Evolutionary conservation across 2,113 vertebrate genomes (phyloP), one percentile per base, ranked within the genome.

Genomic region (Aspidoscelis tigris): DNA sequence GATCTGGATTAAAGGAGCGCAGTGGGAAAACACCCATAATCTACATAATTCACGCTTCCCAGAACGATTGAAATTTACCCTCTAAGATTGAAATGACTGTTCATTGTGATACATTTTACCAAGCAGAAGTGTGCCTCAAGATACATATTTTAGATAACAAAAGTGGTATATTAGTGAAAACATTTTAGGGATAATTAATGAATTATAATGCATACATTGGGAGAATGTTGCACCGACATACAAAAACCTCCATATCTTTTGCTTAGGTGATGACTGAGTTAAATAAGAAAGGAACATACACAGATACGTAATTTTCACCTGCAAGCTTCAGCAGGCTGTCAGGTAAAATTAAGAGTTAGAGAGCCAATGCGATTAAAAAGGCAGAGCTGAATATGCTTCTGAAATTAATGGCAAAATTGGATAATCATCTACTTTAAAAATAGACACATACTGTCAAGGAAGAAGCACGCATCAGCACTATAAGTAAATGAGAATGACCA

Each of bases 351-450:
- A 14, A 69, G 50, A 86, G 69, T 33, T 18, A 88, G 86, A 89
- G 5, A 86, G 68, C 80, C 78, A 4, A 43, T 3, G 47, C 88
- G 78, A 85, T 47, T 53, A 72, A 78, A 33, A 71, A 81, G 4
- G 5, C 1, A 41, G 8, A 77, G 7, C 55, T 14, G n/a, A 83
- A 1, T 76, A 64, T 0, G 83, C 43, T 50, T 2, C 58, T 69
- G 0, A 72, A 72, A 75, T 55, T 85, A 47, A 89, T 79, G 87
- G 89, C 58, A 77, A 71, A 65, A 69, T 85, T 5, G 66, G n/a
- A 80, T 20, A 39, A 41, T 71, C 68, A 53, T 33, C 14, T 61
- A 2, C 66, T 90, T 82, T 75, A 9, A 83, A 26, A 41, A 2
- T 21, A 84, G 53, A 84, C 6, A 18, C 58, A 16, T 16, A 61